Evolutionary conservation across 2,888 invertebrate species (phyloP).

Genomic region (Cenopis cana): DNA sequence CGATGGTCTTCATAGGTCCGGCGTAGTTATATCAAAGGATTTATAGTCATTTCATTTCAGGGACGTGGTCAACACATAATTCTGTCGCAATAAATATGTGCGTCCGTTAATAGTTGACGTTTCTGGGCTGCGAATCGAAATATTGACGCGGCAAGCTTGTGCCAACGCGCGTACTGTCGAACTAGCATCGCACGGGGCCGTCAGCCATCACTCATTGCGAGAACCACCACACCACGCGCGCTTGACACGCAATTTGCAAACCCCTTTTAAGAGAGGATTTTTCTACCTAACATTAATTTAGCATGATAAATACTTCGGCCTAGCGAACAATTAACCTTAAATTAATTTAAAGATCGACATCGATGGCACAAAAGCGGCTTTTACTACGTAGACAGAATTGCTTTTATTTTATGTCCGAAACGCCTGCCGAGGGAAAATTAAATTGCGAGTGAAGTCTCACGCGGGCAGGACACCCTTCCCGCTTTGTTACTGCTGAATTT

Average conservation of each 20-base stretch:
- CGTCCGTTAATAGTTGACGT: slow-evolving; percentile 74
- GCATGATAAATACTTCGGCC: slow-evolving; percentile 2
- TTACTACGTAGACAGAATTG: slow-evolving; percentile 51
- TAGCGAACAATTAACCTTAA: slow-evolving; percentile 13
- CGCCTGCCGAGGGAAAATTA: slow-evolving; percentile 65
- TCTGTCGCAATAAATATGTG: slow-evolving; percentile 77
- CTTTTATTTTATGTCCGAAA: slow-evolving; percentile 64
- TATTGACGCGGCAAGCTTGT: slow-evolving; percentile 74
- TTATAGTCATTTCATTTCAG: slow-evolving; percentile 61
- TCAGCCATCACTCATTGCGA: slow-evolving; percentile 29
- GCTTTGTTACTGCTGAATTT: slow-evolving; percentile 51
- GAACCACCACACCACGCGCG: slow-evolving; percentile 10
- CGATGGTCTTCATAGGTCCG: slow-evolving; percentile 24
- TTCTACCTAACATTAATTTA: slow-evolving; percentile 28
- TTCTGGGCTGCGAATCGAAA: slow-evolving; percentile 79
- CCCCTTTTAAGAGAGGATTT: not conserved
- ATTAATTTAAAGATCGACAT: slow-evolving; percentile 35
- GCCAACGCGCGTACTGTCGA: slow-evolving; percentile 67
- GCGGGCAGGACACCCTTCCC: slow-evolving; percentile 40
- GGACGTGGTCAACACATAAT: slow-evolving; percentile 71
- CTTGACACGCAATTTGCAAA: slow-evolving; percentile 14
- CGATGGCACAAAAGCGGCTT: slow-evolving; percentile 37
- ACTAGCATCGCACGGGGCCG: slow-evolving; percentile 44
- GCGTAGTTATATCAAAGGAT: slow-evolving; percentile 56
- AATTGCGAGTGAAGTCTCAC: slow-evolving; percentile 58